Evolutionary conservation across 2,113 vertebrate genomes (phyloP), one percentile per base, ranked within the genome.

Genomic region (Myiozetetes cayanensis): DNA sequence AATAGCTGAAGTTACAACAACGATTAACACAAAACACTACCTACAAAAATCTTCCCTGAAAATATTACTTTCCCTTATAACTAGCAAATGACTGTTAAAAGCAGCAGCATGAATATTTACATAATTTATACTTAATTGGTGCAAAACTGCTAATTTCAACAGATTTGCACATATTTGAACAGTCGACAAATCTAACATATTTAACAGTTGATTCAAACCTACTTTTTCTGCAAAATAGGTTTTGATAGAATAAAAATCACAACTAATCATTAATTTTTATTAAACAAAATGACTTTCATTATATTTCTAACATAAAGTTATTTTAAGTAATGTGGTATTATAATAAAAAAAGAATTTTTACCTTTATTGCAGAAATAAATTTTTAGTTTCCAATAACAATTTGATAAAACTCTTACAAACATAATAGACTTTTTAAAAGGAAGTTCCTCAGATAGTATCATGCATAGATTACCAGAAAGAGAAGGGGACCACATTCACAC

Each of bases 171-270:
- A 19, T 65, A n/a, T 76, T 66, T 94, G 75, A 76, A 72, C 17
- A 1, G 1, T 12, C 11, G 23, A 49, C 14, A 61, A 17, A 78
- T 59, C 16, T 52, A 84, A 47, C 16, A 59, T 16, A 70, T 58
- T 13, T 49, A 85, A 61, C 7, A n/a, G 14, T 37, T 35, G 30
- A 75, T 63, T 63, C 30, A 78, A 93, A 85, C 4, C 16, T 58
- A 13, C 43, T 49, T 55, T 52, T 72, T 61, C 43, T 30, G 35
- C 15, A 30, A n/a, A 96, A 94, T 47, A 43, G 37, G n/a, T 65
- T 92, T 49, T 75, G 43, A 82, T 92, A 96, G 15, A 92, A 37
- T 71, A 86, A 78, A 95, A 83, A 44, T 10, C n/a, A 89, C 30
- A 68, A 41, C 21, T 65, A 85, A 58, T 80, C 39, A 41, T 41